These are phyloP conservation scores for Gasteruption jaculator DNA, from an alignment of 2,888 invertebrate genomes.

Conservation along the genomic window DNA sequence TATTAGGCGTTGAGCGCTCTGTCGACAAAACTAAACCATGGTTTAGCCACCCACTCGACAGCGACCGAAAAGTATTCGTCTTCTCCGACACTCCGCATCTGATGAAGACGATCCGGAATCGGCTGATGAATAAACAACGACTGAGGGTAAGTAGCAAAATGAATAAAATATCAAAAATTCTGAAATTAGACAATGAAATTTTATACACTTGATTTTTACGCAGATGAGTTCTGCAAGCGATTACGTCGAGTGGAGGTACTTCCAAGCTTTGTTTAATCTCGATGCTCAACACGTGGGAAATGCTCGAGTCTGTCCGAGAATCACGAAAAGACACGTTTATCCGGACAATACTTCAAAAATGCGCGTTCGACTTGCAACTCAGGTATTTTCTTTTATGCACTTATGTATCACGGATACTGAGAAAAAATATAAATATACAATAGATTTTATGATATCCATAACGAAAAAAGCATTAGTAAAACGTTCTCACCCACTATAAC, in stretches of 20 bases:
- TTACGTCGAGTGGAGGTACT: constrained; percentile 17
- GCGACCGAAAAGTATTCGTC: constrained; percentile 19
- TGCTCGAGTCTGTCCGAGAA: constrained; percentile 15
- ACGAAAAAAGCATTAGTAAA: no score
- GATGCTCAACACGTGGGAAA: constrained; percentile 10
- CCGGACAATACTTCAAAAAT: constrained; percentile 16
- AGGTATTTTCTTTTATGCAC: no score
- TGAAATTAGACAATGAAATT: no score
- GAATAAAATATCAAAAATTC: no score
- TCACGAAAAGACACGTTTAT: constrained; percentile 15
- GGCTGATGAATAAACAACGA: constrained; percentile 11
- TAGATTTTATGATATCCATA: no score
- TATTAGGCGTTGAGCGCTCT: constrained; percentile 18
- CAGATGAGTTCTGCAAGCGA: constrained; percentile 10
- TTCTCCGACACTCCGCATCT: constrained; percentile 28
- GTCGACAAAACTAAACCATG: constrained; percentile 14
- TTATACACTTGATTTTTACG: neutral
- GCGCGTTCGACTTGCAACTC: constrained; percentile 19
- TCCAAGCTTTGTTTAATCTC: constrained; percentile 12
- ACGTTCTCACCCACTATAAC: no score
- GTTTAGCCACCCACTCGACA: constrained; percentile 18
- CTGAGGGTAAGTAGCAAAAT: constrained; percentile 16
- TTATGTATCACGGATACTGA: no score
- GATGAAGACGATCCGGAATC: constrained; percentile 20
- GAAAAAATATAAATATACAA: no score